A percentile compares a stretch with the other conserved stretches of the same genome.
Evolutionary conservation across 2,797 vertebrate species (phyloP).

Genomic region (Lagocephalus sceleratus): DNA sequence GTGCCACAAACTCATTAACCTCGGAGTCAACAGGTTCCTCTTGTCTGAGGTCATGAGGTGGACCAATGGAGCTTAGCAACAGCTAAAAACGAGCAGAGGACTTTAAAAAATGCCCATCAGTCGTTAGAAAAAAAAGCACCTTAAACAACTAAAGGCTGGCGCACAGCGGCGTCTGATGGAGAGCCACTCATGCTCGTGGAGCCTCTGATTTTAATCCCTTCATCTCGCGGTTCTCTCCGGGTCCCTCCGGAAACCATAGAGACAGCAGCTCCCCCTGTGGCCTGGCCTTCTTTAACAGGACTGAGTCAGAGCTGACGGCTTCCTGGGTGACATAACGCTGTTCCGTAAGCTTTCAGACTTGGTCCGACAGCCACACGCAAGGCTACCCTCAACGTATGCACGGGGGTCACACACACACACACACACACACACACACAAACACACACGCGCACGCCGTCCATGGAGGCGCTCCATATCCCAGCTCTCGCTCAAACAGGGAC

Average conservation of each 20-base stretch:
- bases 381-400: neutral
- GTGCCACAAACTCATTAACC: too few relatives aligned
- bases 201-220: conserved; percentile 48
- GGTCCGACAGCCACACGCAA: conserved; percentile 21
- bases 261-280: conserved; percentile 64
- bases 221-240: conserved; percentile 53
- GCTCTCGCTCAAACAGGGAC: conserved; percentile 11
- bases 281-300: conserved; percentile 64
- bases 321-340: conserved; percentile 58
- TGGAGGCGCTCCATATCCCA: too few relatives aligned
- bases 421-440: neutral
- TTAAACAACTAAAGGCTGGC: conserved; percentile 16
- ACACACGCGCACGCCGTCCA: too few relatives aligned
- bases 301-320: conserved; percentile 62
- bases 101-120: conserved; percentile 12
- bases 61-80: neutral
- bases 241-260: conserved; percentile 67
- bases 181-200: conserved; percentile 48
- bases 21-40: too few relatives aligned
- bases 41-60: too few relatives aligned
- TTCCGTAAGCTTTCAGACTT: conserved; percentile 55
- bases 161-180: conserved; percentile 5
- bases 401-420: neutral
- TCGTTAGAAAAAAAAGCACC: conserved; percentile 16
- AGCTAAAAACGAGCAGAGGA: conserved; percentile 8